Base-by-base conservation (phyloP, 2,888 invertebrate genomes). In the Heliconius charithonia region DNA sequence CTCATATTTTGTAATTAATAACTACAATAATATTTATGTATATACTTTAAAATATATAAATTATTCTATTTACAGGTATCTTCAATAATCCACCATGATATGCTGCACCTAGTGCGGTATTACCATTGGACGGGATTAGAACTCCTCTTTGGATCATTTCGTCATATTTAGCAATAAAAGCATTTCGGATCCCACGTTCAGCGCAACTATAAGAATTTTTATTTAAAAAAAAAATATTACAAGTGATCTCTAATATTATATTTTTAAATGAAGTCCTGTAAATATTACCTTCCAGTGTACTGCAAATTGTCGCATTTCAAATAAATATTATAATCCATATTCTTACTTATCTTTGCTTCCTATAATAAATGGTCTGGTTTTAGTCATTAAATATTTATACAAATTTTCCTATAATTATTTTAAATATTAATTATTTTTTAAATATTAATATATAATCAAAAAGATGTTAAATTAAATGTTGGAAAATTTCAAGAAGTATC, bases 301-400 rank as follows among this genome's bases (percentile, higher is more conserved):
- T 98, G 98, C 56, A 98, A 94, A 89, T 97, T 98, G 89, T 98
- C 98, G 90, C 98, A 98, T 92, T 98, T 98, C 86, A 98, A 95
- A 90, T 96, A 98, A 74, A 98, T 93, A 78, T 93, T 87, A 81
- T 94, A 94, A 83, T 98, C 97, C 96, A 98, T 97, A 78, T 86
- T 90, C 88, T 93, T 94, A 83, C 93, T 91, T 37, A 93, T 81
- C 85, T 94, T 94, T n/a, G 94, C 92, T 87, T 94, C 94, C 94
- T 94, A 88, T 78, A 90, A 91, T 16, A 45, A 41, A 71, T 19
- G 3, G 25, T 59, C 22, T 22, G 3, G 12, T 19, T 29, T 65
- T 66, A 37, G n/a, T 45, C 25, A 41, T 41, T 69, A 7, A 69
- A 41, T 69, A 69, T 25, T 2, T 66, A 1, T 41, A 12, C 25